Base-by-base conservation (phyloP, 1,140 invertebrate genomes). In the Mylabris phalerata region DNA sequence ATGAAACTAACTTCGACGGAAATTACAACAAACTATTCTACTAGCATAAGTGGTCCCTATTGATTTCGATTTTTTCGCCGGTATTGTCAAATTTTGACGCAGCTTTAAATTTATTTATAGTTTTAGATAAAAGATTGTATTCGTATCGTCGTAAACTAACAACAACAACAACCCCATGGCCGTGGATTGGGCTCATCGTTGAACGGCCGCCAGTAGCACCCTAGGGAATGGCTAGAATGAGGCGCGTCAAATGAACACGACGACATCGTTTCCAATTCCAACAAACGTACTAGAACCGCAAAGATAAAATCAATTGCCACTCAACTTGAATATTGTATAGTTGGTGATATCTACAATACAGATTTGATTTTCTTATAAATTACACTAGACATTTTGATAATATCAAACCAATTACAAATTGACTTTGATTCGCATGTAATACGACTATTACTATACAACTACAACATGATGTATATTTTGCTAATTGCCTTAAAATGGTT, bases 291-390 rank as follows among this genome's bases (percentile, higher is more conserved):
- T 50, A 42, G 49, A 59, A 62, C 60, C 60, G 56, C 49, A 57
- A 32, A 32, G 60, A 62, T 62, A 62, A 59, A 62, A 59, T 62
- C 60, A 62, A 62, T 62, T 62, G 56, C 50, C 60, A 61, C 55
- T 61, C 42, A 47, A 57, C 51, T 61, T 46, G 44, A 32, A 32
- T 32, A 7, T 32, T 32, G 32, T 32, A 32, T 56, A 49, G 50
- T 50, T 54, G 27, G 41, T 49, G 52, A 44, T 38, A 46, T 54
- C 32, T 26, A 9, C 25, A 54, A 32, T 32, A 32, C 32, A 32
- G 32, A 32, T 59, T 52, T 52, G 32, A 32, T 59, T 52, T 52
- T 52, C 46, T 40, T 55, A 60, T 60, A 60, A 60, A 60, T 60
- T 51, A 55, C 50, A 26, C 19, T 19, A 19, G 19, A 19, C 1